Percentiles rank a stretch among this genome's conserved stretches.
Evolutionary conservation across 1,140 invertebrate species (phyloP).

Genomic region (Augochlora pura): DNA sequence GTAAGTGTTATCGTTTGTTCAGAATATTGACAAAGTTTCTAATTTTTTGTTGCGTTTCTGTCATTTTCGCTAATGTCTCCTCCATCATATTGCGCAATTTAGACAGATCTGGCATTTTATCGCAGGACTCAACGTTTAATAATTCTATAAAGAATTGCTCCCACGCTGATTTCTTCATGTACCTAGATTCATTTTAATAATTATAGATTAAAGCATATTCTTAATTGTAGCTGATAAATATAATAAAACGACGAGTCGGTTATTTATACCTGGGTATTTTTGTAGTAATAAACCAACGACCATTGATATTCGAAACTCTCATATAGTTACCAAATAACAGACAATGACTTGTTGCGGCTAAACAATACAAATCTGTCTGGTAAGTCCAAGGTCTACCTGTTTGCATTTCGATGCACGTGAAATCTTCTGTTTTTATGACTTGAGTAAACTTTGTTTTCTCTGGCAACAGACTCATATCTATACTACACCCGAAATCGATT

Average conservation of each 20-base stretch:
- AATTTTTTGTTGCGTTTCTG: constrained; percentile 69
- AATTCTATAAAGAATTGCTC: constrained; percentile 84
- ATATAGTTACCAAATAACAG: constrained; percentile 94
- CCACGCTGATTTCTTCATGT: constrained; percentile 84
- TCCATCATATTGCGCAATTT: constrained; percentile 83
- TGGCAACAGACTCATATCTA: constrained; percentile 93
- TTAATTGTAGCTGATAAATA: background rate
- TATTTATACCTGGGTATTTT: constrained; percentile 83
- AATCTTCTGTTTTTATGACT: constrained; percentile 87
- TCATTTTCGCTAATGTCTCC: constrained; percentile 78
- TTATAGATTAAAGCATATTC: background rate
- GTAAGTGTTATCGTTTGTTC: constrained; percentile 79
- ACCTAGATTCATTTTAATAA: constrained; percentile 74
- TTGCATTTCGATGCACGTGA: constrained; percentile 93
- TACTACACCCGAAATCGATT: constrained; percentile 93
- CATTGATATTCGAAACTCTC: constrained; percentile 86
- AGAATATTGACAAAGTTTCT: constrained; percentile 76
- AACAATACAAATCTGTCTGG: constrained; percentile 94
- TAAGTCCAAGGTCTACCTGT: constrained; percentile 94
- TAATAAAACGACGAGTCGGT: background rate
- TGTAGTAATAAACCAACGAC: constrained; percentile 85
- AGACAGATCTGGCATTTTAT: constrained; percentile 84
- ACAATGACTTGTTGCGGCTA: constrained; percentile 92
- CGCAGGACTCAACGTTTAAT: constrained; percentile 86
- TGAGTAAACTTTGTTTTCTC: constrained; percentile 88